phyloP scores from a whole-genome alignment of 2,113 vertebrate genomes.

The Pycnonotus jocosus region DNA sequence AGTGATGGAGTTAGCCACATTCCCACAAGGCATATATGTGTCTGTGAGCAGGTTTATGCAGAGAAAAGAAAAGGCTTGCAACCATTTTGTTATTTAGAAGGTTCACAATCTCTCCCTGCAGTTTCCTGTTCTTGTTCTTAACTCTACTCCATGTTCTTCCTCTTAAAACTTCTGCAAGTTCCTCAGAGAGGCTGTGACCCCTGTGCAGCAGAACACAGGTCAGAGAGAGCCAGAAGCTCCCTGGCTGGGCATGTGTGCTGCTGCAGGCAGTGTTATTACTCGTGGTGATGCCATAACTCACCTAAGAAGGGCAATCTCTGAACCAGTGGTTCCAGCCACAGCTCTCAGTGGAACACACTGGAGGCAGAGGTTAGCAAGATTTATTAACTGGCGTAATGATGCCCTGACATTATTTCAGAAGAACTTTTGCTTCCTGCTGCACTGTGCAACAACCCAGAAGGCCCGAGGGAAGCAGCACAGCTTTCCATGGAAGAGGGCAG shows the following conservation, averaged over 20 bases:
- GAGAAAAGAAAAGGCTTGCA: neutral
- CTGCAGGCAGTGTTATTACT: neutral
- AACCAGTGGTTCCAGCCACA: neutral
- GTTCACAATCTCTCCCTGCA: neutral
- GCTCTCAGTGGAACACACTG: neutral
- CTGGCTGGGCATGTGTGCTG: fast-evolving
- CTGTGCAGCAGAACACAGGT: neutral
- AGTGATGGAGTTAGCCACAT: neutral
- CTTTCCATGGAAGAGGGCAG: neutral
- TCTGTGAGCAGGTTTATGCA: neutral
- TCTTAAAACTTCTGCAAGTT: neutral
- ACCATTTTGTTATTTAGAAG: neutral
- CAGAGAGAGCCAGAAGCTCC: neutral
- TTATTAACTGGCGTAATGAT: neutral
- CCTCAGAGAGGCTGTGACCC: neutral
- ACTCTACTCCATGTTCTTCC: neutral
- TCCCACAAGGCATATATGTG: neutral
- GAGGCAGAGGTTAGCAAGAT: neutral
- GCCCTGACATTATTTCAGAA: neutral
- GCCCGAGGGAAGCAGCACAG: fast-evolving
- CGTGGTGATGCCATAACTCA: neutral
- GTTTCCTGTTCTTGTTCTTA: neutral
- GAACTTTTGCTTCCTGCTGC: neutral
- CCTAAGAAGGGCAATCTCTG: neutral
- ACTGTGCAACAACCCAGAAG: neutral